Evolutionary conservation across 2,113 vertebrate genomes (phyloP).

Genomic region (Aythya baeri): DNA sequence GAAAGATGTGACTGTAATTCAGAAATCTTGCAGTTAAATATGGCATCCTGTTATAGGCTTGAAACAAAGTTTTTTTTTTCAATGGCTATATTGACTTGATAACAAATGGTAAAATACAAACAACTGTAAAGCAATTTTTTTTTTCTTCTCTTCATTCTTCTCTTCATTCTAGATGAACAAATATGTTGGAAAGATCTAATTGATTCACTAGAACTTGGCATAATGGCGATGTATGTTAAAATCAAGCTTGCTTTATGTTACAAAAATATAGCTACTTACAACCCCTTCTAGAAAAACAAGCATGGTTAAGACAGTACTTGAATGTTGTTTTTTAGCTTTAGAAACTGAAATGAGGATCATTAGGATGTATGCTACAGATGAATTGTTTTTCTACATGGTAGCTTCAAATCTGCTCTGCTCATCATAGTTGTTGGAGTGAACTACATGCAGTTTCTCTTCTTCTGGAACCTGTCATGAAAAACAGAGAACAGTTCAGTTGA

Average conservation of each 20-base stretch:
- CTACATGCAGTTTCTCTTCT: background rate
- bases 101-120: background rate
- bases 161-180: background rate
- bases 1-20: background rate
- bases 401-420: slow-evolving; percentile 38
- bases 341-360: background rate
- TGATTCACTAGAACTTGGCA: background rate
- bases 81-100: background rate
- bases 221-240: background rate
- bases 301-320: background rate
- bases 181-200: background rate
- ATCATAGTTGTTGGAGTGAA: background rate
- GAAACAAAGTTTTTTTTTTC: background rate
- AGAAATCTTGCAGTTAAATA: background rate
- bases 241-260: background rate
- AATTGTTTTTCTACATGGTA: slow-evolving; percentile 33
- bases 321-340: background rate
- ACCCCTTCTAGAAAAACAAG: background rate
- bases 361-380: background rate
- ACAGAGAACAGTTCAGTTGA: background rate
- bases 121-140: background rate
- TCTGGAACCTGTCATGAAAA: slow-evolving; percentile 63
- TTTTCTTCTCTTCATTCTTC: background rate
- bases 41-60: background rate
- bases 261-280: background rate